Conservation (phyloP, 2,888 invertebrate species). For the Apodemia zela region DNA sequence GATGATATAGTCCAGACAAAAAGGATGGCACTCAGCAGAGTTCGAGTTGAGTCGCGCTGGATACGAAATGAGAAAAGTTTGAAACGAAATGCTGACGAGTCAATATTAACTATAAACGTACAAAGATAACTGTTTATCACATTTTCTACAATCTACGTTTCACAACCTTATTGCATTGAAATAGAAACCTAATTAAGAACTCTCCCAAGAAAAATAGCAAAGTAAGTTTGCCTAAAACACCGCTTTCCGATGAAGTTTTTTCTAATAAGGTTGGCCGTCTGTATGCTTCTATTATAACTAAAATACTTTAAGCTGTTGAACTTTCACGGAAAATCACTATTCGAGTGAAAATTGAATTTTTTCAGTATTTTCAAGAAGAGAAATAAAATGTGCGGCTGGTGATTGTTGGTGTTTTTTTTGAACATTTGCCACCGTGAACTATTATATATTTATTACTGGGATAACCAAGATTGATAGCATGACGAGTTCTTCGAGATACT, state of each 20-base stretch:
- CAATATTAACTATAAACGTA: conserved; percentile 71
- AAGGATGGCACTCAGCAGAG: conserved; percentile 37
- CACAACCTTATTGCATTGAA: conserved; percentile 24
- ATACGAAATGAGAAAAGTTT: conserved; percentile 78
- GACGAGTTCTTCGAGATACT: too few species aligned
- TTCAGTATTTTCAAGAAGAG: too few species aligned
- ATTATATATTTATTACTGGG: too few species aligned
- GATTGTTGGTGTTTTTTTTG: too few species aligned
- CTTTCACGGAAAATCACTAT: conserved; percentile 10
- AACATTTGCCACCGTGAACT: too few species aligned
- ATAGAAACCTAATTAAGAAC: conserved; percentile 16
- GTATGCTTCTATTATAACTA: conserved; percentile 41
- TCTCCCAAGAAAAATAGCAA: conserved; percentile 19
- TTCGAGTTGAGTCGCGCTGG: conserved; percentile 52
- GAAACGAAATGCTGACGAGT: conserved; percentile 72
- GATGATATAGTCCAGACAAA: conserved; percentile 39
- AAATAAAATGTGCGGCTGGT: too few species aligned
- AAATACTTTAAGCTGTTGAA: conserved; percentile 25
- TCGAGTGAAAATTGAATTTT: neutral
- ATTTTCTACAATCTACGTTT: conserved; percentile 19
- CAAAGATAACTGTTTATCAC: conserved; percentile 39
- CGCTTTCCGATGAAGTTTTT: conserved; percentile 69
- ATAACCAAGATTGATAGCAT: too few species aligned
- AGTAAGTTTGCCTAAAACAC: conserved; percentile 30
- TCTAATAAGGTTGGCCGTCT: conserved; percentile 58